phyloP scores from a whole-genome alignment of 2,113 vertebrate genomes.

The Emydocephalus ijimae region DNA sequence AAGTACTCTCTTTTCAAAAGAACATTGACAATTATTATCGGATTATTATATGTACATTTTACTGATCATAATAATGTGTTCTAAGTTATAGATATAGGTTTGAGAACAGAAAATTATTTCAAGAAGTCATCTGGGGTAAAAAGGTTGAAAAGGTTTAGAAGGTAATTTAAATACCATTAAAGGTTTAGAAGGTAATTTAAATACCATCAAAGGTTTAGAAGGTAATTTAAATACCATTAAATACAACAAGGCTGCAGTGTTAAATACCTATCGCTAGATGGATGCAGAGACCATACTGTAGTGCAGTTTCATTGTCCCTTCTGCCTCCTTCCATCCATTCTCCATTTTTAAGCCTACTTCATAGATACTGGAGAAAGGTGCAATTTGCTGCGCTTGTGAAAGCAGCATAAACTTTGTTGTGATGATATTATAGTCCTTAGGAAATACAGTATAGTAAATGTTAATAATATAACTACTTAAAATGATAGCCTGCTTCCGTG shows the following conservation, averaged over 20 bases:
- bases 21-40: not conserved
- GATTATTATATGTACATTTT: not conserved
- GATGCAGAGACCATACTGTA: constrained; percentile 59
- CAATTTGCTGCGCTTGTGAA: not conserved
- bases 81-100: not conserved
- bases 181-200: not conserved
- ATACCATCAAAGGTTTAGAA: not conserved
- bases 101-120: not conserved
- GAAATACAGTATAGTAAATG: not conserved
- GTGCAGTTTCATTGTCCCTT: constrained; percentile 38
- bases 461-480: not conserved
- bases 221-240: not conserved
- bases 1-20: not conserved
- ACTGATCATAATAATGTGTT: not conserved
- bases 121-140: not conserved
- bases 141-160: not conserved
- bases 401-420: not conserved
- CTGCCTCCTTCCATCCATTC: rapidly evolving
- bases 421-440: too few relatives aligned
- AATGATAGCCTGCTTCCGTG: not conserved
- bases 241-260: constrained; percentile 39
- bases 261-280: constrained; percentile 61
- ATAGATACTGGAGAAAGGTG: not conserved
- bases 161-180: not conserved
- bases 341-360: not conserved